Conservation (phyloP, 1,140 invertebrate genomes). For the Papilio polyxenes region DNA sequence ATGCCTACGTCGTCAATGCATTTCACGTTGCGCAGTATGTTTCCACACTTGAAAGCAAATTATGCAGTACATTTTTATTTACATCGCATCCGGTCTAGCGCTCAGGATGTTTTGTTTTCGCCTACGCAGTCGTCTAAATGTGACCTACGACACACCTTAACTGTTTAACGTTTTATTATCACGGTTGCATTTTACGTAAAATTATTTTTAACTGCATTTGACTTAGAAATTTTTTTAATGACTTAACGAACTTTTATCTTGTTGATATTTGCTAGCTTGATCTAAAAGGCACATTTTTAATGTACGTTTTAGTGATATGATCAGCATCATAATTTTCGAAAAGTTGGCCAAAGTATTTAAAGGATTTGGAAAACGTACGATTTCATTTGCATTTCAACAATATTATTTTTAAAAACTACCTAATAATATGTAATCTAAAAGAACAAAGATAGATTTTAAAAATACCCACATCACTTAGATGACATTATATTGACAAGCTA, state of each 20-base stretch:
- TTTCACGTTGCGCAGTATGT: slow-evolving; percentile 3
- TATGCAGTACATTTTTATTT: slow-evolving; percentile 14
- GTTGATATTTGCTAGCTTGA: too few species aligned
- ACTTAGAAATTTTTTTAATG: too few species aligned
- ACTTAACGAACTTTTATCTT: too few species aligned
- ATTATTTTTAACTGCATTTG: neutral
- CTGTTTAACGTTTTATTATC: neutral
- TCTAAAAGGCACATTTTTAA: too few species aligned
- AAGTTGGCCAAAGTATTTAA: too few species aligned
- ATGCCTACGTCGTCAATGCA: neutral
- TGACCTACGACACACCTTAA: neutral
- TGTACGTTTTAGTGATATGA: too few species aligned
- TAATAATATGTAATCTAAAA: neutral
- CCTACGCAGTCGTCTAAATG: neutral
- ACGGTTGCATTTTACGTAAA: neutral
- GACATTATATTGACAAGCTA: neutral
- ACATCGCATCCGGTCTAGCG: slow-evolving; percentile 9
- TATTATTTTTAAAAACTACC: neutral
- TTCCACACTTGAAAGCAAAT: slow-evolving; percentile 10
- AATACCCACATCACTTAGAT: neutral
- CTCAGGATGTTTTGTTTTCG: neutral
- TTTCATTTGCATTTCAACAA: too few species aligned
- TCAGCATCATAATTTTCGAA: too few species aligned
- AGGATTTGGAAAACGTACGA: too few species aligned
- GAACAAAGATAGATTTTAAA: neutral